Evolutionary conservation across 2,113 vertebrate genomes (phyloP).

Genomic region (Apteryx owenii): DNA sequence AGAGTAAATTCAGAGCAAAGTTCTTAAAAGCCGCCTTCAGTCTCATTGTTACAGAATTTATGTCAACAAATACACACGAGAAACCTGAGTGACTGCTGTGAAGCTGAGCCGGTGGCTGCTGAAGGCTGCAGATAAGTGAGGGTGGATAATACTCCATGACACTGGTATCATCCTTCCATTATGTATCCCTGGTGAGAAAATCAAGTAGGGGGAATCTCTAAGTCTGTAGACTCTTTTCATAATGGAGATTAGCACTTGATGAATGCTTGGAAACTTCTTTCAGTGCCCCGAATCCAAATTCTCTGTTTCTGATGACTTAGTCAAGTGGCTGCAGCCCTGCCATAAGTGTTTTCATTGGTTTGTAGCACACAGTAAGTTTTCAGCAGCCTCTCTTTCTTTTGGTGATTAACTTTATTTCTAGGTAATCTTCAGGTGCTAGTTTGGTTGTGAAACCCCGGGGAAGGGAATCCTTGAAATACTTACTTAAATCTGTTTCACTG

Average conservation of each 20-base stretch:
- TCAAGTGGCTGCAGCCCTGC: neutral
- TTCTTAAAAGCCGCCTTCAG: neutral
- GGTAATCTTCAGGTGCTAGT: neutral
- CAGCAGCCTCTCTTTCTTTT: neutral
- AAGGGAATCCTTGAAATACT: neutral
- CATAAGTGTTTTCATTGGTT: neutral
- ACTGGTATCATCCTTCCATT: constrained; percentile 17
- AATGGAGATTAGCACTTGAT: neutral
- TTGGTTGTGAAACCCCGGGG: neutral
- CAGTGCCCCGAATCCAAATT: neutral
- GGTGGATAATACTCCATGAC: neutral
- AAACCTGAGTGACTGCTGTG: neutral
- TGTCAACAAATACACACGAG: neutral
- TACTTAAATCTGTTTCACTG: neutral
- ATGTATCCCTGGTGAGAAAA: constrained; percentile 34
- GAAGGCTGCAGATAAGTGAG: neutral
- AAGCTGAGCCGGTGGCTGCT: neutral
- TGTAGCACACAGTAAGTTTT: neutral
- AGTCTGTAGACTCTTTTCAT: neutral
- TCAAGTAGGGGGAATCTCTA: neutral
- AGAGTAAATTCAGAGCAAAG: neutral
- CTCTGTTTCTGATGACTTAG: constrained; percentile 19
- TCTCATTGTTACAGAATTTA: neutral
- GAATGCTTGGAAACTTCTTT: neutral
- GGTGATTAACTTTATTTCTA: neutral